Base-by-base conservation (phyloP, 2,113 vertebrate genomes). In the Pelobates fuscus region DNA sequence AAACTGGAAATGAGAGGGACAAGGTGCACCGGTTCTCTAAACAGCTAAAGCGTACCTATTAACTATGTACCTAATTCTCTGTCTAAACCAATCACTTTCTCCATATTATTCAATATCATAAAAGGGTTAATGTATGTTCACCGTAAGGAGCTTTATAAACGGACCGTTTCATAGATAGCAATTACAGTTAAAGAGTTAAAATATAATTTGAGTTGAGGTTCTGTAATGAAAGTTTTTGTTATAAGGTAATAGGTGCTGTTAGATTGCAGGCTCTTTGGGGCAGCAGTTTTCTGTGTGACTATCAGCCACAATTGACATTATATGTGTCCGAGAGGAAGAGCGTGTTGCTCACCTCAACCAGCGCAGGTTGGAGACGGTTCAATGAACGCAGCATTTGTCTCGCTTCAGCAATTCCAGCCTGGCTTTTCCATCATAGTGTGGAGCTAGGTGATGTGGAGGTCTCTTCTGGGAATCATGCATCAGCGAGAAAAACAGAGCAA, bases 281-380 rank as follows among this genome's bases (percentile, higher is more conserved):
- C 5, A 23, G 52, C n/a, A 6, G 20, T 12, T 55, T 55, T 23
- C n/a, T 12, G 69, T 82, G 59, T 49, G 75, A 0, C 32, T n/a
- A 32, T 32, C 30, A 32, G 30, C 4, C 30, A 32, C 4, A 63
- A 61, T 25, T 41, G 78, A 69, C 69, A 72, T n/a, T n/a, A n/a
- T 32, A n/a, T 63, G 58, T 30, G 43, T 11, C 57, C 21, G 8
- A 29, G 1, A 17, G 24, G 27, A 52, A 73, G 71, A 20, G 41
- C 62, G 11, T 2, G 1, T 14, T 8, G 23, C 27, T 74, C 61
- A 63, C 61, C 52, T 66, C 30, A 57, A 20, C 20, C 46, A 15
- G 7, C 23, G 30, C 61, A 65, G 61, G 30, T 55, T 14, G 27
- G 49, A 55, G 30, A 43, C 15, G 1, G 46, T 66, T 74, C 71